phyloP scores from a whole-genome alignment of 1,140 invertebrate genomes.

The Sycophaga agraensis region DNA sequence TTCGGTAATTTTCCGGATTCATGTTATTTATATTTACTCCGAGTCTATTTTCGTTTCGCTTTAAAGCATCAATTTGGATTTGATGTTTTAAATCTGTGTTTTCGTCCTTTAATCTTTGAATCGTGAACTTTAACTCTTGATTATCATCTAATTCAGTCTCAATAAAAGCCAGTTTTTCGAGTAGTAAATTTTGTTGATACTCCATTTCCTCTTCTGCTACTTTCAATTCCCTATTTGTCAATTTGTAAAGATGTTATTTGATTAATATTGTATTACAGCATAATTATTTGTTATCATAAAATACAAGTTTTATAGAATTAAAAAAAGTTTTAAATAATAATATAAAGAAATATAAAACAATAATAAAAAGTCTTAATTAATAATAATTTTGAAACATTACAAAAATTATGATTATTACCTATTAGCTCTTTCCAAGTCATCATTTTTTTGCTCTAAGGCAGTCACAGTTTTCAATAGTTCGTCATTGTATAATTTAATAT shows the following conservation, averaged over 20 bases:
- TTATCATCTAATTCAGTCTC: constrained; percentile 97
- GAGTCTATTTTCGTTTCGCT: neutral
- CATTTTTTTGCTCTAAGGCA: constrained; percentile 95
- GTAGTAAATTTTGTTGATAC: constrained; percentile 84
- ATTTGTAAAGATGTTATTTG: neutral
- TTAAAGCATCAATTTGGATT: neutral
- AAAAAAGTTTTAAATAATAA: no score
- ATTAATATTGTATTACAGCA: neutral
- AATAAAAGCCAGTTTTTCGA: constrained; percentile 94
- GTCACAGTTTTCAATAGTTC: constrained; percentile 82
- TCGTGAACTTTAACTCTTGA: constrained; percentile 82
- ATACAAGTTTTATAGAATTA: no score
- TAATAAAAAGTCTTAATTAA: no score
- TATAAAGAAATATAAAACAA: no score
- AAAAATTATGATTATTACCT: constrained; percentile 59
- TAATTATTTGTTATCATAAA: no score
- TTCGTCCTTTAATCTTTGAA: constrained; percentile 96
- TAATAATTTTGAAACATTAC: neutral
- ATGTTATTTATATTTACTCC: neutral
- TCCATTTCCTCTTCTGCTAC: constrained; percentile 93
- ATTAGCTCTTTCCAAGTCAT: constrained; percentile 93
- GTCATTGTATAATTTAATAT: constrained; percentile 79
- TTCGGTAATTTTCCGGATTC: neutral
- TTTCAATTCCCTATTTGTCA: constrained; percentile 87
- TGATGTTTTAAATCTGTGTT: constrained; percentile 55